Evolutionary conservation across 1,140 invertebrate species (phyloP), one percentile per base, ranked within the genome.

Genomic region (Uloborus diversus): DNA sequence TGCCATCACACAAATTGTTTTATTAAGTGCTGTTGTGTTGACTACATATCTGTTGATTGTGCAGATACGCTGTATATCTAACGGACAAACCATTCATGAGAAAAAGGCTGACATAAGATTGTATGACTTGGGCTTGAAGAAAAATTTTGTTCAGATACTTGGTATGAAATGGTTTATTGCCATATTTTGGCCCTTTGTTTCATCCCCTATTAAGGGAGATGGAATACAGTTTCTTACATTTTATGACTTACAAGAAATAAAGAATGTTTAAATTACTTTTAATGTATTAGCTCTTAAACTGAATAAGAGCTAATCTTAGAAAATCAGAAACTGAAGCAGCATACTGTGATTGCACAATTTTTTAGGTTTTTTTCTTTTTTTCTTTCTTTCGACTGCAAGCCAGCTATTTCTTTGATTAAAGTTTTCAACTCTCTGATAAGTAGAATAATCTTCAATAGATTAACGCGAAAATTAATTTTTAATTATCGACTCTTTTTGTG

Each of bases 1-100:
- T 20, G 61, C 82, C n/a, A 32, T 82, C 2, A 33, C 69, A n/a
- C 81, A 80, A 20, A 76, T 76, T 14, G 25, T 82, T 14, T 42
- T 68, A 14, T 3, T 64, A 4, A n/a, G 14, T 42, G 68, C 70
- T 4, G 51, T 61, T n/a, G 14, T 75, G 3, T 37, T 82, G 1
- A 65, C 80, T 4, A 11, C 53, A 14, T 83, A 75, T 64, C 23
- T 80, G 14, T 33, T 79, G 3, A 4, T 62, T 3, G 32, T 56
- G 3, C 82, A 83, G 47, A 14, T 78, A 27, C 30, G 25, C 9
- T 71, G 65, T 17, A 81, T 83, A 14, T 17, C 27, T n/a, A 14
- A 62, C 13, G 80, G 82, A 13, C 82, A 83, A 37, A 83, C 82
- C 1, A 66, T 69, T 53, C 82, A 81, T 42, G 82, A 83, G 30